Evolutionary conservation across 2,888 invertebrate genomes (phyloP).

Genomic region (Tipula vernalis): DNA sequence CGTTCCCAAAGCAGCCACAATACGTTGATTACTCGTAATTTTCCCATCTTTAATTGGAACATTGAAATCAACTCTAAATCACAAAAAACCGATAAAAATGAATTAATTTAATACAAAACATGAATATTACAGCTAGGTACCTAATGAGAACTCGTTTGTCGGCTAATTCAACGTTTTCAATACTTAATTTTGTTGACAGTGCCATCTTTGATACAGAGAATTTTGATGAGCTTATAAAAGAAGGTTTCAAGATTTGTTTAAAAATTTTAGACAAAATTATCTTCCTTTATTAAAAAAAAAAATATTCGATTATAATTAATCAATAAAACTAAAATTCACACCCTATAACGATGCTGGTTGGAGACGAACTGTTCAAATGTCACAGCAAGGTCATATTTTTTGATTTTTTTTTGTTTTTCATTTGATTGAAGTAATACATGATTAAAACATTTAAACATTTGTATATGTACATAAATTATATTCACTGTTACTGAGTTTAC

Average conservation of each 20-base stretch:
- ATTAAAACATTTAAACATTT: no score
- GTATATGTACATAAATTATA: no score
- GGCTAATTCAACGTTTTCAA: constrained; percentile 72
- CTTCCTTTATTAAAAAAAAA: not conserved
- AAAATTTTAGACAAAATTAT: not conserved
- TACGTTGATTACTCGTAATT: constrained; percentile 96
- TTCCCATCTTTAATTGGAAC: constrained; percentile 93
- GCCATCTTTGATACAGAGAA: constrained; percentile 46
- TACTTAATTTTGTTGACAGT: constrained; percentile 72
- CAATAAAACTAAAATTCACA: not conserved
- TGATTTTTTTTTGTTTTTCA: not conserved
- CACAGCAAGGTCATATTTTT: not conserved
- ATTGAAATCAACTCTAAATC: constrained; percentile 92
- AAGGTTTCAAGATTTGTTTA: not conserved
- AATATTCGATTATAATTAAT: not conserved
- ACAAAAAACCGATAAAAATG: not conserved
- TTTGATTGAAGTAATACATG: not conserved
- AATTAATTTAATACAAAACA: not conserved
- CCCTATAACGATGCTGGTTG: not conserved
- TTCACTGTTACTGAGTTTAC: no score
- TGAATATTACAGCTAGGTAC: constrained; percentile 29
- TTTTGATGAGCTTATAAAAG: not conserved
- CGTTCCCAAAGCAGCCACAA: constrained; percentile 87
- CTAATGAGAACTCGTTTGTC: constrained; percentile 90
- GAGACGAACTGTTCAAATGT: not conserved